These are phyloP conservation scores for Nixonia krombeini DNA, from an alignment of 1,140 invertebrate species.

Conservation along the genomic window DNA sequence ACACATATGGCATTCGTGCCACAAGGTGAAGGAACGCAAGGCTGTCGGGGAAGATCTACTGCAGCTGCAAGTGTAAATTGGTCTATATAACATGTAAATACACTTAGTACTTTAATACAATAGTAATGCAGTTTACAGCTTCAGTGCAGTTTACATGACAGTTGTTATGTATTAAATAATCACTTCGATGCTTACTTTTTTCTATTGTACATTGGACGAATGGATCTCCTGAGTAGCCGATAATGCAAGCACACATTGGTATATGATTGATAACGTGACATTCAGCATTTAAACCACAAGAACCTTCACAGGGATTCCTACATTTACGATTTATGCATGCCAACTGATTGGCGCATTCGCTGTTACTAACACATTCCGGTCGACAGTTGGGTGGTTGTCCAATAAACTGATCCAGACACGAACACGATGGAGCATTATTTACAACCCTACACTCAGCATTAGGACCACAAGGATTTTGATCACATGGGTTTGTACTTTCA, in stretches of 20 bases:
- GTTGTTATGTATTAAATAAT: not conserved
- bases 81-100: not conserved
- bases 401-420: slow-evolving; percentile 69
- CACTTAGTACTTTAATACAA: slow-evolving; percentile 61
- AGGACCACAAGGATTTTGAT: slow-evolving; percentile 80
- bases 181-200: slow-evolving; percentile 52
- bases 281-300: slow-evolving; percentile 74
- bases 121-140: too few relatives aligned
- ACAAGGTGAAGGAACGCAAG: slow-evolving; percentile 80
- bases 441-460: slow-evolving; percentile 77
- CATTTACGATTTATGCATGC: slow-evolving; percentile 76
- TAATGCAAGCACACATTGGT: slow-evolving; percentile 76
- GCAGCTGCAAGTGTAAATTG: slow-evolving; percentile 8
- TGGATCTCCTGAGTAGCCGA: slow-evolving; percentile 81
- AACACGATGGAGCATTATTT: slow-evolving; percentile 77
- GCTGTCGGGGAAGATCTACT: slow-evolving; percentile 18
- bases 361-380: slow-evolving; percentile 74
- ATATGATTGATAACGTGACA: slow-evolving; percentile 78
- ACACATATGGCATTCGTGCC: slow-evolving; percentile 81
- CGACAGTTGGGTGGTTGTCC: slow-evolving; percentile 71
- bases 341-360: slow-evolving; percentile 71
- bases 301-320: slow-evolving; percentile 72
- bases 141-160: too few relatives aligned
- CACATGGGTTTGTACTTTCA: slow-evolving; percentile 72
- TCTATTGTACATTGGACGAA: slow-evolving; percentile 75